Percentiles rank a stretch among this genome's conserved stretches.
Conservation (phyloP, 2,113 vertebrate species). For the Austrofundulus limnaeus region DNA sequence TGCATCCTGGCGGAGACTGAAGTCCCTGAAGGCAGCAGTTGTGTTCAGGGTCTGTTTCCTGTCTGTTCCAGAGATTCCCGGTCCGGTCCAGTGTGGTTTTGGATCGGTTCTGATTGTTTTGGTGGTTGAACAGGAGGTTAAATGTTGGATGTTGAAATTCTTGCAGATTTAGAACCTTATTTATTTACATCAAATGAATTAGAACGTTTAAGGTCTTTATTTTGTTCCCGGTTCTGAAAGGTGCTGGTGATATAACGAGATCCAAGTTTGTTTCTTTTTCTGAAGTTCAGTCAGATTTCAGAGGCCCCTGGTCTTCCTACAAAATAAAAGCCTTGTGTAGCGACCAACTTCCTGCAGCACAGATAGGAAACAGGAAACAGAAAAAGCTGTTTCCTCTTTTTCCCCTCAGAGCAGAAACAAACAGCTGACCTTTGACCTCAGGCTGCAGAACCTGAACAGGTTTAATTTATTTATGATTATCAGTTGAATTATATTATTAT, state of each 20-base stretch:
- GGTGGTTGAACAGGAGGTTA: too few relatives aligned
- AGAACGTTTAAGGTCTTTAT: too few relatives aligned
- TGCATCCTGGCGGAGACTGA: not conserved
- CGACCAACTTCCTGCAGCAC: constrained; percentile 27
- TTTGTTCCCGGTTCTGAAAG: not conserved
- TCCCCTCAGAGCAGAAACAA: constrained; percentile 8
- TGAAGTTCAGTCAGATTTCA: not conserved
- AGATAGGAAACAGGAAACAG: constrained; percentile 30
- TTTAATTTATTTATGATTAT: too few relatives aligned
- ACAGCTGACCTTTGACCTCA: constrained; percentile 19
- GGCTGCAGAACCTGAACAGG: not conserved
- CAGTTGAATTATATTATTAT: too few relatives aligned
- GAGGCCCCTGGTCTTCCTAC: constrained; percentile 4
- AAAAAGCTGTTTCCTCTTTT: constrained; percentile 35
- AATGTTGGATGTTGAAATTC: too few relatives aligned
- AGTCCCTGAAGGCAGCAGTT: not conserved
- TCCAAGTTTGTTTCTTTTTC: not conserved
- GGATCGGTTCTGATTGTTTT: too few relatives aligned
- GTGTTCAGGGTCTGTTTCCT: not conserved
- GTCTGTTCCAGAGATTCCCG: not conserved
- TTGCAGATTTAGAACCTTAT: too few relatives aligned
- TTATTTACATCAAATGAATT: too few relatives aligned
- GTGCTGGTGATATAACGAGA: too few relatives aligned
- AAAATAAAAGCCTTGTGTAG: constrained; percentile 26
- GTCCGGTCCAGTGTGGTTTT: not conserved